Conservation (phyloP, 92 coral and sea anemone species). For the Pocillopora meandrina region DNA sequence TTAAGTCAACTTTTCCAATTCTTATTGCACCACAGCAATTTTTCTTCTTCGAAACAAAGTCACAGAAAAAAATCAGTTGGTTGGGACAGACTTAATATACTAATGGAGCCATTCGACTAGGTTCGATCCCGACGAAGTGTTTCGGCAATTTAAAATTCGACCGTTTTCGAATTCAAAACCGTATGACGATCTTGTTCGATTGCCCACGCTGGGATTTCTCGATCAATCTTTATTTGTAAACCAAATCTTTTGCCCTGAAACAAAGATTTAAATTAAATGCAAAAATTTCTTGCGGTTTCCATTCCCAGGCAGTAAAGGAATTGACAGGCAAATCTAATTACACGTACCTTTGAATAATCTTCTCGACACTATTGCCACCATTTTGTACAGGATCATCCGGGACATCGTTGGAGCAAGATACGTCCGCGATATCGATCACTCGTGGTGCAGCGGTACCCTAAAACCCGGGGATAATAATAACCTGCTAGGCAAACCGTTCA, state of each 20-base stretch:
- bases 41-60: no score
- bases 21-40: no score
- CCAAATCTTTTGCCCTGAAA: neutral
- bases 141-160: no score
- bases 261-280: neutral
- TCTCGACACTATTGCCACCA: conserved; percentile 15
- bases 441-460: conserved; percentile 12
- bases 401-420: neutral
- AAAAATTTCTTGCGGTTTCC: neutral
- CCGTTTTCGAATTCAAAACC: no score
- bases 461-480: neutral
- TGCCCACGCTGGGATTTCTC: neutral
- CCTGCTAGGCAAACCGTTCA: neutral
- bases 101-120: no score
- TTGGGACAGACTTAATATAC: no score
- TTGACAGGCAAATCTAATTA: neutral
- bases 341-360: conserved; percentile 28
- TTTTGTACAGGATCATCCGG: conserved; percentile 19
- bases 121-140: no score
- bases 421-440: conserved; percentile 9
- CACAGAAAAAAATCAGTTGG: no score
- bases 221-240: neutral
- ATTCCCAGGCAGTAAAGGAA: neutral
- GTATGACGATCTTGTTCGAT: no score
- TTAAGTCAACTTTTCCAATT: no score